phyloP scores from a whole-genome alignment of 2,888 invertebrate genomes.

The Monoplex corrugatus region DNA sequence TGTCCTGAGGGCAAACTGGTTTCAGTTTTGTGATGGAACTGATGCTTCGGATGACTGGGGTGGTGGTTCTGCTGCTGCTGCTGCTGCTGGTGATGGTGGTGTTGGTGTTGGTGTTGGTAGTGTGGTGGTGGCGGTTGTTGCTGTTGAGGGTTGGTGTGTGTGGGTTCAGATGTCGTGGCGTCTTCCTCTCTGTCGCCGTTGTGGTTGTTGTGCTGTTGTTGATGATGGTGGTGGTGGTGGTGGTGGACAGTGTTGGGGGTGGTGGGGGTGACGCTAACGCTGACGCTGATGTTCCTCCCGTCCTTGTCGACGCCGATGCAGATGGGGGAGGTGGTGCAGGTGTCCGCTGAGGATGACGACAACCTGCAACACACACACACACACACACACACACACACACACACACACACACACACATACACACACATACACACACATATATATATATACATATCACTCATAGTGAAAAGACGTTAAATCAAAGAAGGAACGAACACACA shows the following conservation, averaged over 20 bases:
- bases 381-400: too few relatives aligned
- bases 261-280: constrained; percentile 41
- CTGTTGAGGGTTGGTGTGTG: too few relatives aligned
- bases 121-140: too few relatives aligned
- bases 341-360: constrained; percentile 48
- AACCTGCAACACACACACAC: constrained; percentile 14
- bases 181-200: too few relatives aligned
- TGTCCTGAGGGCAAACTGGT: not conserved
- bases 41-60: too few relatives aligned
- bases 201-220: not conserved
- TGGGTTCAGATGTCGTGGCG: too few relatives aligned
- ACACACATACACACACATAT: not conserved
- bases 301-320: constrained; percentile 35
- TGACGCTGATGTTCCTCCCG: constrained; percentile 43
- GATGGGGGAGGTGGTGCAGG: constrained; percentile 45
- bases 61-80: too few relatives aligned
- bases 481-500: not conserved
- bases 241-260: not conserved
- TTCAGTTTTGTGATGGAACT: not conserved
- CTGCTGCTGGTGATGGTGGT: too few relatives aligned
- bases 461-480: not conserved
- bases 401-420: too few relatives aligned
- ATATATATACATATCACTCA: not conserved
- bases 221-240: not conserved
- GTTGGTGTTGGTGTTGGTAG: too few relatives aligned